phyloP scores from a whole-genome alignment of 2,888 invertebrate species.

The Clusia tigrina region DNA sequence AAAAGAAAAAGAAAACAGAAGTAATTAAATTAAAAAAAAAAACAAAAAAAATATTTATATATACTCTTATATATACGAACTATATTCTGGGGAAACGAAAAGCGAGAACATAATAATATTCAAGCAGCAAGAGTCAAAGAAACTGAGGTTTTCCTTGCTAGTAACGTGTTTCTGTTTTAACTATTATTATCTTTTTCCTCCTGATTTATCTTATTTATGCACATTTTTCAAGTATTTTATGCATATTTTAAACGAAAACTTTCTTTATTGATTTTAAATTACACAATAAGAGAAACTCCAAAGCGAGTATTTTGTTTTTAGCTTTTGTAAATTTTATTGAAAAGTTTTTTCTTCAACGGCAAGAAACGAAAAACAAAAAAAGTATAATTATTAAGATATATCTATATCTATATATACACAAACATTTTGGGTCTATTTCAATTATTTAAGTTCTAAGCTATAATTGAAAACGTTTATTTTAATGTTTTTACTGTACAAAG shows the following conservation, averaged over 20 bases:
- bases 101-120: slow-evolving; percentile 43
- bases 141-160: slow-evolving; percentile 21
- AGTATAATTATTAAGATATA: slow-evolving; percentile 16
- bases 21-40: slow-evolving; percentile 22
- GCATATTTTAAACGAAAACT: neutral
- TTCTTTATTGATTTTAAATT: neutral
- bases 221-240: neutral
- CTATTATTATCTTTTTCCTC: neutral
- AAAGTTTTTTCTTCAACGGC: neutral
- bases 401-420: no score
- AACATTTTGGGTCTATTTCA: slow-evolving; percentile 9
- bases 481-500: slow-evolving; percentile 57
- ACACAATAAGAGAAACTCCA: neutral
- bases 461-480: slow-evolving; percentile 34
- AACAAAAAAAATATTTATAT: slow-evolving; percentile 44
- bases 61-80: slow-evolving; percentile 31
- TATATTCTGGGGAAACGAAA: no score
- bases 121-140: slow-evolving; percentile 45
- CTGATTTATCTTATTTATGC: neutral
- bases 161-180: slow-evolving; percentile 23
- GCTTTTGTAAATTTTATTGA: neutral
- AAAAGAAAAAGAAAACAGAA: slow-evolving; percentile 18
- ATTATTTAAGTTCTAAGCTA: slow-evolving; percentile 18
- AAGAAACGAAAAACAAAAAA: no score
- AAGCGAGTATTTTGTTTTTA: neutral